These are phyloP conservation scores for Therioaphis trifolii DNA, from an alignment of 2,888 invertebrate species.

Conservation along the genomic window DNA sequence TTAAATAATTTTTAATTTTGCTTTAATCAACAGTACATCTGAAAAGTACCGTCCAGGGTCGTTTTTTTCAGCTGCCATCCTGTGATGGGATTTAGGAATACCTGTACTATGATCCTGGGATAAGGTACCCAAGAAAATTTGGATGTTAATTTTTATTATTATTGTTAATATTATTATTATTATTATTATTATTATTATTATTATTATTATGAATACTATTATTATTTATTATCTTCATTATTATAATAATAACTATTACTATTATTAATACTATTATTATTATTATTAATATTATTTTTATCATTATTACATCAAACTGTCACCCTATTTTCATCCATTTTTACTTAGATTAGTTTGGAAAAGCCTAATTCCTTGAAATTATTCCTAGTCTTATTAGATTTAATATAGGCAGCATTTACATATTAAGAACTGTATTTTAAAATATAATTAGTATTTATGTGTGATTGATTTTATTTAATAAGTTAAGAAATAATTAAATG, in stretches of 20 bases:
- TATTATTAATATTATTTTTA: conserved; percentile 6
- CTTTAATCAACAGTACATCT: conserved; percentile 61
- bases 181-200: conserved; percentile 2
- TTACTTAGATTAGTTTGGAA: conserved; percentile 15
- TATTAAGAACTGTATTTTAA: conserved; percentile 46
- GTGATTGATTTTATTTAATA: conserved; percentile 25
- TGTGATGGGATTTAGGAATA: conserved; percentile 58
- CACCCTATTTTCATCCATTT: conserved; percentile 42
- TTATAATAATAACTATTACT: conserved; percentile 7
- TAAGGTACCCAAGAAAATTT: conserved; percentile 45
- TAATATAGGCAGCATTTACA: conserved; percentile 35
- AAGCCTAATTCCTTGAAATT: conserved; percentile 7
- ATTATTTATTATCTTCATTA: neutral
- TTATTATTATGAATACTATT: conserved; percentile 21
- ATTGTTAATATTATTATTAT: neutral
- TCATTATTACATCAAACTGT: conserved; percentile 9
- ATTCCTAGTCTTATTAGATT: conserved; percentile 41
- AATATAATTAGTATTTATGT: conserved; percentile 29
- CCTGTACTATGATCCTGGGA: conserved; percentile 59
- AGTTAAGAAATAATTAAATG: neutral
- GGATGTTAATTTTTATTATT: conserved; percentile 38
- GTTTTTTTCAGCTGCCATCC: conserved; percentile 60
- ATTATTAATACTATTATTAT: conserved; percentile 13
- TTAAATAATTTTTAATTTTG: conserved; percentile 60
- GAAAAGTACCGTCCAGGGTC: conserved; percentile 60